Evolutionary conservation across 1,140 invertebrate species (phyloP).

Genomic region (Eueides isabella): DNA sequence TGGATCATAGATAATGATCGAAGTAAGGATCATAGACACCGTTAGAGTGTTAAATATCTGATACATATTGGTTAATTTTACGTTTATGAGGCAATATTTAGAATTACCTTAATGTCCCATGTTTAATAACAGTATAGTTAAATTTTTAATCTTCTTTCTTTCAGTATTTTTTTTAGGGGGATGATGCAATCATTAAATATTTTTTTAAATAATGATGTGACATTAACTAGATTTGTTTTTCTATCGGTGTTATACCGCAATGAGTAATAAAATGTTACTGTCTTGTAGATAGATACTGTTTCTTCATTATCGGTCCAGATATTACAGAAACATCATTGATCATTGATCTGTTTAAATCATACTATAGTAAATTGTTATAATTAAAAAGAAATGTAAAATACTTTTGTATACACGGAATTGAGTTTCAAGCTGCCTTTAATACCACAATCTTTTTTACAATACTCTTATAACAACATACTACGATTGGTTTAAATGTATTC

Average conservation of each 20-base stretch:
- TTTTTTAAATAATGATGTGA: too few species aligned
- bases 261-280: too few species aligned
- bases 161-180: too few species aligned
- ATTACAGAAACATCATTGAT: too few species aligned
- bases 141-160: too few species aligned
- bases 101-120: not conserved
- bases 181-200: too few species aligned
- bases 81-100: not conserved
- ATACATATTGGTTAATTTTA: not conserved
- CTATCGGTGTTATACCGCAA: too few species aligned
- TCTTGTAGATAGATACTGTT: too few species aligned
- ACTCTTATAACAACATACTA: not conserved
- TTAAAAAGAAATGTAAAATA: not conserved
- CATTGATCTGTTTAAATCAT: not conserved
- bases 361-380: not conserved
- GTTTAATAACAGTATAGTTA: too few species aligned
- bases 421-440: conserved; percentile 6
- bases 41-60: not conserved
- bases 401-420: not conserved
- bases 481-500: not conserved
- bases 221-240: too few species aligned
- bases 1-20: not conserved
- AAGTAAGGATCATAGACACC: not conserved
- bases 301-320: too few species aligned
- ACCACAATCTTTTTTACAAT: not conserved